Percentiles rank a stretch among this genome's conserved stretches.
These are phyloP conservation scores for Atrichornis clamosus DNA, from an alignment of 2,113 vertebrate species.

Conservation along the genomic window DNA sequence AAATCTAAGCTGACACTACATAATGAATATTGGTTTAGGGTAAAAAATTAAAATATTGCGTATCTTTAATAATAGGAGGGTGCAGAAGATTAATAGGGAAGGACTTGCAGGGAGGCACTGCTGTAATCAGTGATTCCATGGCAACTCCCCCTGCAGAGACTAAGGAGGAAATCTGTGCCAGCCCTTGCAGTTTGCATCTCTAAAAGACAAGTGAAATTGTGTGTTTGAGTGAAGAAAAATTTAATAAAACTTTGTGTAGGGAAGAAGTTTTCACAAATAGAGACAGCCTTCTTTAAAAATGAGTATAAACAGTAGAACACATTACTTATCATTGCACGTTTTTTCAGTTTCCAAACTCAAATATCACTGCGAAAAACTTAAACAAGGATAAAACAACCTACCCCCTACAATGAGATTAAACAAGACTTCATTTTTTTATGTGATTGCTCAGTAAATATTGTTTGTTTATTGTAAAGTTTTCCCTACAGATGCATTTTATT, in stretches of 20 bases:
- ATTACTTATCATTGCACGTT: background rate
- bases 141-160: background rate
- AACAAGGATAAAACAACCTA: background rate
- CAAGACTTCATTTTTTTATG: background rate
- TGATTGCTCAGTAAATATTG: background rate
- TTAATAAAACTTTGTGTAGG: background rate
- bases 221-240: background rate
- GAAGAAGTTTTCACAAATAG: background rate
- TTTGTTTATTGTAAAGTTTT: background rate
- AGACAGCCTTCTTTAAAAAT: background rate
- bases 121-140: background rate
- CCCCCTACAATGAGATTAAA: background rate
- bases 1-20: background rate
- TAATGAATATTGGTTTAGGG: background rate
- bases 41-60: background rate
- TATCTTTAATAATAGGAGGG: background rate
- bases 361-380: background rate
- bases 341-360: background rate
- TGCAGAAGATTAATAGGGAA: background rate
- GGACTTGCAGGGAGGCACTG: background rate
- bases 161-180: background rate
- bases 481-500: background rate
- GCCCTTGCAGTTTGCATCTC: background rate
- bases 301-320: background rate
- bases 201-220: background rate